Evolutionary conservation across 2,888 invertebrate species (phyloP), one percentile per base, ranked within the genome.

Genomic region (Criorhina ranunculi): DNA sequence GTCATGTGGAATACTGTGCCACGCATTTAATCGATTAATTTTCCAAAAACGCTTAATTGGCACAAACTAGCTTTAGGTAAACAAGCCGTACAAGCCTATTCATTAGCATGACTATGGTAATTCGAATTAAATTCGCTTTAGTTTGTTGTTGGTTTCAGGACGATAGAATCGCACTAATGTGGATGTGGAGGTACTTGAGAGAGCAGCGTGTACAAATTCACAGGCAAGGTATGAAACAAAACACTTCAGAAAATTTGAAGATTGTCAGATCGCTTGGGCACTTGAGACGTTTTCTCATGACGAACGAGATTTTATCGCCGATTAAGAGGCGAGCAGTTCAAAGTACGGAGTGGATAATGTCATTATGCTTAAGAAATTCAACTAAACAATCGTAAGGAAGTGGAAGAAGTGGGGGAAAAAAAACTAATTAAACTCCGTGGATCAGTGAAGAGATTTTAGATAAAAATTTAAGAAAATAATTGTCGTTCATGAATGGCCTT

Each of bases 171-270:
- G 33, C 8, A 29, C 8, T 24, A 12, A 15, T 64, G 35, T 66
- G 59, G 29, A 62, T 40, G n/a, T n/a, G 17, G 51, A 60, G 40
- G 40, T 33, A 79, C 83, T 85, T 70, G 33, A 73, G 31, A 44
- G 31, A 44, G 70, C 87, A 87, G 90, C 90, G 90, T 89, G 89
- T 88, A 24, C 4, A 89, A 91, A 90, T 90, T 91, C 90, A 91
- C 91, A 89, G 90, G 89, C 89, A 89, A 91, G 91, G 91, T 90
- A 91, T 90, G 89, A 91, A 90, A 88, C 88, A 88, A 90, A 91
- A 91, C 91, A 91, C 91, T 91, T 90, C 88, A 87, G 80, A 59
- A 86, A 86, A 57, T 60, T 31, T 51, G 24, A 62, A 60, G 46
- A 72, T 40, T 42, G 24, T 55, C n/a, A 19, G 33, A 15, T 3